Base-by-base conservation (phyloP, 2,113 vertebrate genomes). In the Clupea harengus region DNA sequence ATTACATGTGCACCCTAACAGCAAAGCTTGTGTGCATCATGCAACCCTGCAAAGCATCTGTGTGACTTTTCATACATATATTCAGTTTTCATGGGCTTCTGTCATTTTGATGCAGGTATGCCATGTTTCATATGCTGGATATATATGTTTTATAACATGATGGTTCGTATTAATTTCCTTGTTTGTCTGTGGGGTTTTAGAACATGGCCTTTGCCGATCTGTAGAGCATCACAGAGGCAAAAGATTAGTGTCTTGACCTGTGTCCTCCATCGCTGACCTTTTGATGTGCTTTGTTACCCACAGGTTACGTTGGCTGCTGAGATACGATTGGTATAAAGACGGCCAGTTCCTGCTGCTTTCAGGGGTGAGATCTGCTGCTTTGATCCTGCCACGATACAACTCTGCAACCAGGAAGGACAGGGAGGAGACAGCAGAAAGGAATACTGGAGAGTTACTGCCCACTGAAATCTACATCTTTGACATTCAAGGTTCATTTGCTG, bases 261-360 rank as follows among this genome's bases (percentile, higher is more conserved):
- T 78, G 11, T 13, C 28, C 72, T 39, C 13, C 28, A 6, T 28
- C 25, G 39, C 72, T 78, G 72, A 78, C 28, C 72, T 15, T 84
- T 7, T 52, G 6, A 81, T 25, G 39, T n/a, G n/a, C 46, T 50
- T 83, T 85, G 89, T 45, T 86, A 78, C 72, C 22, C 88, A 54
- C 91, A 96, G 95, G 93, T 85, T 93, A 88, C 85, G 45, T 90
- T 89, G 83, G 86, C 89, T 88, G 88, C 88, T 81, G 18, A 92
- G 87, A 89, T 82, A 72, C 80, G 89, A 81, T 91, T 89, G 84
- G 90, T 88, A 88, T 93, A 90, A 94, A 90, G 91, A 90, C 90
- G 90, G 89, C 92, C 90, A 82, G 83, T 83, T 84, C 64, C 44
- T 83, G 44, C 88, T 89, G 88, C 87, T 94, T 88, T 88, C 91